A percentile compares a stretch with the other conserved stretches of the same genome.
phyloP scores from a whole-genome alignment of 2,797 vertebrate genomes.

The Enteromius trimaculatus region DNA sequence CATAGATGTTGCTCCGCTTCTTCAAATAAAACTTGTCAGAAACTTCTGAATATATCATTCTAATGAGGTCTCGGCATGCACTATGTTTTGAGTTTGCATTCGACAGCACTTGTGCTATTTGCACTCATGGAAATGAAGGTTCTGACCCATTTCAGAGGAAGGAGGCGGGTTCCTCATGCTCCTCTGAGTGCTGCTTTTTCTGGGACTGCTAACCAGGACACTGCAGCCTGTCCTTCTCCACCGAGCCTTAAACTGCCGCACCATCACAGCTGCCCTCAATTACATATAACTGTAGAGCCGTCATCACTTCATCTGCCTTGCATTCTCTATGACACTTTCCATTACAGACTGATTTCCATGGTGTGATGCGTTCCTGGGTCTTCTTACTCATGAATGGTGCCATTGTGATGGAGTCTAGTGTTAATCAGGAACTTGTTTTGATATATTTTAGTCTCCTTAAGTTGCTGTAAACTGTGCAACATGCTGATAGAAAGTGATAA shows the following conservation, averaged over 20 bases:
- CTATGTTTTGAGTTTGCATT: not conserved
- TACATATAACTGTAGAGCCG: constrained; percentile 39
- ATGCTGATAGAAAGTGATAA: not conserved
- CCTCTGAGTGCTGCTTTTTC: constrained; percentile 69
- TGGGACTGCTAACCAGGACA: constrained; percentile 80
- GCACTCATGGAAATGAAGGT: not conserved
- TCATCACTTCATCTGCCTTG: constrained; percentile 27
- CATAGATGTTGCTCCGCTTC: not conserved
- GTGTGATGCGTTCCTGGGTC: not conserved
- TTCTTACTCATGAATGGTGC: not conserved
- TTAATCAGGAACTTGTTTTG: not conserved
- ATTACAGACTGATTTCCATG: constrained; percentile 1
- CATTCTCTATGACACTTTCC: not conserved
- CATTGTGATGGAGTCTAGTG: not conserved
- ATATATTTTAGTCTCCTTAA: not conserved
- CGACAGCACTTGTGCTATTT: not conserved
- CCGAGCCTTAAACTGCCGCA: constrained; percentile 39
- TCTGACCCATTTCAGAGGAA: constrained; percentile 47
- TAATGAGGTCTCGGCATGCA: not conserved
- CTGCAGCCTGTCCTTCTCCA: constrained; percentile 63
- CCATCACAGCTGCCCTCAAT: constrained; percentile 61
- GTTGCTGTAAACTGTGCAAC: not conserved
- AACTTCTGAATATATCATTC: not conserved
- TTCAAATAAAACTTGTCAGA: not conserved
- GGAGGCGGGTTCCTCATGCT: constrained; percentile 8